phyloP scores from a whole-genome alignment of 2,797 vertebrate species.

The Gouania willdenowi region DNA sequence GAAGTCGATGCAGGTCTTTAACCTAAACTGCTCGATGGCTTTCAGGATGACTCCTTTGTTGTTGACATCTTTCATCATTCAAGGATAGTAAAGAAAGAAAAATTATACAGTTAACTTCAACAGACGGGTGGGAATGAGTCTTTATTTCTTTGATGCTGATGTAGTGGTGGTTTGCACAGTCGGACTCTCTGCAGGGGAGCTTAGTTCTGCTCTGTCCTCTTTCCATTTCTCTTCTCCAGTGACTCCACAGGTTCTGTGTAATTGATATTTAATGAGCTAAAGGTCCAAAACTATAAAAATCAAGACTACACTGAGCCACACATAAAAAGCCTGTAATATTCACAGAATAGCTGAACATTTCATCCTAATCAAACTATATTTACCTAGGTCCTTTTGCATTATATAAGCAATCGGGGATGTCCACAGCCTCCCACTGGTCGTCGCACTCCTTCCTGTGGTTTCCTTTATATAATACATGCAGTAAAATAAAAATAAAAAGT shows the following conservation, averaged over 20 bases:
- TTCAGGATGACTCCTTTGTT: constrained; percentile 81
- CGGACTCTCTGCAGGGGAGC: too few species aligned
- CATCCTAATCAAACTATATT: too few species aligned
- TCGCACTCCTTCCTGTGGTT: too few species aligned
- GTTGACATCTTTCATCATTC: constrained; percentile 73
- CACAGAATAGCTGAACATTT: too few species aligned
- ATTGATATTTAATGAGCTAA: not conserved
- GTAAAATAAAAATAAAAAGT: too few species aligned
- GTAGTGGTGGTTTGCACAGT: too few species aligned
- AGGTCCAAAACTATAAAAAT: too few species aligned
- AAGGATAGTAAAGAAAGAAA: not conserved
- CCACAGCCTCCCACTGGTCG: constrained; percentile 2
- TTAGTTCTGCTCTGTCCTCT: too few species aligned
- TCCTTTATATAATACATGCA: too few species aligned
- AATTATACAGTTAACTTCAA: not conserved
- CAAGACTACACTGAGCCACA: too few species aligned
- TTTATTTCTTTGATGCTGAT: too few species aligned
- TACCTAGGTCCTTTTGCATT: constrained; percentile 34
- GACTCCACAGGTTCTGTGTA: rapidly evolving
- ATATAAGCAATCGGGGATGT: constrained; percentile 29
- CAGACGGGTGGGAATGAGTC: not conserved
- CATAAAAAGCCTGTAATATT: not conserved
- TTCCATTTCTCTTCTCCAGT: too few species aligned
- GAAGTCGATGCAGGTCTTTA: constrained; percentile 89
- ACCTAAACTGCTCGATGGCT: constrained; percentile 81